Conservation (phyloP, 2,888 invertebrate species). For the Baccha elongata region DNA sequence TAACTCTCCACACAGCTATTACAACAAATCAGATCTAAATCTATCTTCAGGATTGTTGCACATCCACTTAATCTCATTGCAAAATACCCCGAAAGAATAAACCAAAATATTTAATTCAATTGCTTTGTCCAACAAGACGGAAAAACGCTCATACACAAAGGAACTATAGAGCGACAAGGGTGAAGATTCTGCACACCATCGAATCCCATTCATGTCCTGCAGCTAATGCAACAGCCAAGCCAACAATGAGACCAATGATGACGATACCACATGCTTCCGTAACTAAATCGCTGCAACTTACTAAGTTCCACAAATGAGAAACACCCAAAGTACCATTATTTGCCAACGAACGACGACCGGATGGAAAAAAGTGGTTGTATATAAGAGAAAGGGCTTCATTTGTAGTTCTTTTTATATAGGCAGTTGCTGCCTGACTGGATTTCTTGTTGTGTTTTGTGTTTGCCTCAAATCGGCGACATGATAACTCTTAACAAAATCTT, state of each 20-base stretch:
- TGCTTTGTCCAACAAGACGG: slow-evolving; percentile 71
- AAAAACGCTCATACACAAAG: slow-evolving; percentile 67
- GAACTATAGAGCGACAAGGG: slow-evolving; percentile 9
- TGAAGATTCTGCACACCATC: background rate
- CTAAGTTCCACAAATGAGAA: slow-evolving; percentile 63
- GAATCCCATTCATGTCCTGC: slow-evolving; percentile 30
- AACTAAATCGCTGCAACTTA: slow-evolving; percentile 71
- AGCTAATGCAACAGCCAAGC: slow-evolving; percentile 67
- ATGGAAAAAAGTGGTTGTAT: background rate
- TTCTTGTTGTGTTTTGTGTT: slow-evolving; percentile 62
- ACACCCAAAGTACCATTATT: slow-evolving; percentile 38
- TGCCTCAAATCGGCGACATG: slow-evolving; percentile 72
- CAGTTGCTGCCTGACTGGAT: slow-evolving; percentile 42
- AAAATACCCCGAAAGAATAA: slow-evolving; percentile 58
- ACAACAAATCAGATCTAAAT: slow-evolving; percentile 54
- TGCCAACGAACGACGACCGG: slow-evolving; percentile 19
- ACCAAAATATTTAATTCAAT: slow-evolving; percentile 70
- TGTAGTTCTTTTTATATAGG: slow-evolving; percentile 5
- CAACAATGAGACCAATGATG: slow-evolving; percentile 65
- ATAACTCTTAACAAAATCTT: slow-evolving; percentile 67
- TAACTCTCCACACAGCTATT: slow-evolving; percentile 34
- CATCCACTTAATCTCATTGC: slow-evolving; percentile 66
- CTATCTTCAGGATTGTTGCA: slow-evolving; percentile 63
- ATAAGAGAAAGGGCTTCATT: background rate
- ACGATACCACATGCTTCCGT: slow-evolving; percentile 68